Percentiles rank a stretch among this genome's conserved stretches.
Evolutionary conservation across 2,113 vertebrate species (phyloP).

Genomic region (Myotis brandtii): DNA sequence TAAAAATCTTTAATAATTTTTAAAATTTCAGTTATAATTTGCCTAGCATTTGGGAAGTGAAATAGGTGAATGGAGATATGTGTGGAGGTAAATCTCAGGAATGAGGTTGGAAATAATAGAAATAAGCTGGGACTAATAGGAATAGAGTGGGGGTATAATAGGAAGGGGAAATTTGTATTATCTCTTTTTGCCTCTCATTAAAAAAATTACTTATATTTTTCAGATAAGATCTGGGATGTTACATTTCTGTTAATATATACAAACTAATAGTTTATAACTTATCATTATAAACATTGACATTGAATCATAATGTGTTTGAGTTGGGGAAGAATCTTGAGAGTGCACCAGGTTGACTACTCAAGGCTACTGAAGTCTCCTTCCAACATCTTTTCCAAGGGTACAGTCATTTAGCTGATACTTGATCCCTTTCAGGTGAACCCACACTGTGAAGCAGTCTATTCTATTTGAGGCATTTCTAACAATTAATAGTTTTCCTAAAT

Average conservation of each 20-base stretch:
- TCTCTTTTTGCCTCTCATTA: not conserved
- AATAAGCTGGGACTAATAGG: not conserved
- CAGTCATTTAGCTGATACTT: not conserved
- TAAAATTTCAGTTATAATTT: constrained; percentile 35
- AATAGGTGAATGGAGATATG: not conserved
- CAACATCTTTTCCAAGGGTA: not conserved
- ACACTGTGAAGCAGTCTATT: not conserved
- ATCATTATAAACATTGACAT: not conserved
- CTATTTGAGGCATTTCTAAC: not conserved
- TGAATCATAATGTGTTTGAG: not conserved
- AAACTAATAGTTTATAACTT: not conserved
- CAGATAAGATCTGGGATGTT: not conserved
- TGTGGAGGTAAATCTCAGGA: not conserved
- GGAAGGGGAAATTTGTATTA: not conserved
- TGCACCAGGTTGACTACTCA: not conserved
- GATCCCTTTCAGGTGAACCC: not conserved
- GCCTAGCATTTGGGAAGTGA: not conserved
- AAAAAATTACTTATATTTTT: not conserved
- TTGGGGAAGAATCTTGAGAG: not conserved
- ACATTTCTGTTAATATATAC: not conserved
- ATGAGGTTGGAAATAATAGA: not conserved
- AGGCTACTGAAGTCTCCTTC: not conserved
- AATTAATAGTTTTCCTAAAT: not conserved
- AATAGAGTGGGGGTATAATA: not conserved
- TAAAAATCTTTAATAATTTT: too few species aligned